Base-by-base conservation (phyloP, 2,113 vertebrate species). In the Lepus americanus region DNA sequence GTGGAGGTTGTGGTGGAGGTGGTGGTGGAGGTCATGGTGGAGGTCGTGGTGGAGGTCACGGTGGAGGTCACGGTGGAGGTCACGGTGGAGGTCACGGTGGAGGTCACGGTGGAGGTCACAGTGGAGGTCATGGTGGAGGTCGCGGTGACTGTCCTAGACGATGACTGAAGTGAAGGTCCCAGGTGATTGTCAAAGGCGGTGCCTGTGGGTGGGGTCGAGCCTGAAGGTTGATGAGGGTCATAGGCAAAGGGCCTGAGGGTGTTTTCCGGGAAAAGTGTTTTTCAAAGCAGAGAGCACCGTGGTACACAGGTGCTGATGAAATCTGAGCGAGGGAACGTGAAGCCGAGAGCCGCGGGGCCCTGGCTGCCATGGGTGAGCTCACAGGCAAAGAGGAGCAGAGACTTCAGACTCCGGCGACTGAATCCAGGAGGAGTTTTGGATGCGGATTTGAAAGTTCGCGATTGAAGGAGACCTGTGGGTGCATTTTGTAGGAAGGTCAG, bases 321-420 rank as follows among this genome's bases (percentile, higher is more conserved):
- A 9, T 0, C 1, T 31, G 13, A 6, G 22, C 39, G 9, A 59
- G 31, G 33, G 25, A 4, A 17, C 0, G 9, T 20, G 31, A 14
- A 22, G 9, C 44, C 1, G 25, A 5, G 14, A 16, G 81, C 36
- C n/a, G 74, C 22, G 29, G 59, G n/a, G 51, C n/a, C 1, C 13
- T 1, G 12, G 0, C 13, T 1, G 3, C 23, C n/a, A 0, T 1
- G 61, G 2, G 2, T 0, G 25, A 55, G 84, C 44, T 8, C 0
- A 6, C 11, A 10, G 1, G 8, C n/a, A 23, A 36, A 36, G 17
- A 29, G 10, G 11, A 25, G 69, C 13, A 25, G 53, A 2, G 6
- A 12, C 39, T 13, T 44, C 31, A 44, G 13, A 44, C 0, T 10
- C 1, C 70, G 1, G 2, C 0, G 63, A 39, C 33, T 23, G 4